These are phyloP conservation scores for Hylia prasina DNA, from an alignment of 2,113 vertebrate genomes.

Conservation along the genomic window DNA sequence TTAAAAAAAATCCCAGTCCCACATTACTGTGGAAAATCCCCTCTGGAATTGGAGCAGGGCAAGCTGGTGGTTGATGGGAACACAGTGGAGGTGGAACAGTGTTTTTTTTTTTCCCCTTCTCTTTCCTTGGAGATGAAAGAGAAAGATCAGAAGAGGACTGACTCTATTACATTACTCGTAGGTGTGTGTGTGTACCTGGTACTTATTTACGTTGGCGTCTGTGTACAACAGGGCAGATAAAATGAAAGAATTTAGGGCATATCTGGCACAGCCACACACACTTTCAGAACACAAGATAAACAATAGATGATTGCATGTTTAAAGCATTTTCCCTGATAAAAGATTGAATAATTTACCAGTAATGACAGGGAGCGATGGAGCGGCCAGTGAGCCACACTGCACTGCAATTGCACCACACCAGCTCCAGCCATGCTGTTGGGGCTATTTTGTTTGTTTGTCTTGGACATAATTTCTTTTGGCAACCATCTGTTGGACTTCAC, in stretches of 20 bases:
- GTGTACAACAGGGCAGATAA: neutral
- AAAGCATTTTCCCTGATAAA: constrained; percentile 45
- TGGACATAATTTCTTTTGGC: neutral
- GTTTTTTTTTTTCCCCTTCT: neutral
- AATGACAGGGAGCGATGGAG: neutral
- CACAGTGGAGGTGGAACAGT: neutral
- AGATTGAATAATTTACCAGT: constrained; percentile 22
- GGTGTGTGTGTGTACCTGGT: neutral
- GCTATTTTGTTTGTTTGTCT: neutral
- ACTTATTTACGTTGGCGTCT: neutral
- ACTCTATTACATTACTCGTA: neutral
- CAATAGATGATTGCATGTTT: constrained; percentile 9
- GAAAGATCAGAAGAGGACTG: neutral
- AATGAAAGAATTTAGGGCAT: constrained; percentile 12
- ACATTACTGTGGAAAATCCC: neutral
- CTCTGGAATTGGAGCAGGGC: neutral
- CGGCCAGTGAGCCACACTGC: neutral
- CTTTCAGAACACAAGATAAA: constrained; percentile 5
- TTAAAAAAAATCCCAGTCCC: neutral
- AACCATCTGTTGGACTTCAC: neutral
- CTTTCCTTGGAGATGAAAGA: neutral
- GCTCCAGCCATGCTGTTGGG: neutral
- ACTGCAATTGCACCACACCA: neutral
- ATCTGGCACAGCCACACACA: neutral
- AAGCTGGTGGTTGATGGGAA: neutral